These are phyloP conservation scores for Halictus quadricinctus DNA, from an alignment of 2,888 invertebrate genomes.

Conservation along the genomic window DNA sequence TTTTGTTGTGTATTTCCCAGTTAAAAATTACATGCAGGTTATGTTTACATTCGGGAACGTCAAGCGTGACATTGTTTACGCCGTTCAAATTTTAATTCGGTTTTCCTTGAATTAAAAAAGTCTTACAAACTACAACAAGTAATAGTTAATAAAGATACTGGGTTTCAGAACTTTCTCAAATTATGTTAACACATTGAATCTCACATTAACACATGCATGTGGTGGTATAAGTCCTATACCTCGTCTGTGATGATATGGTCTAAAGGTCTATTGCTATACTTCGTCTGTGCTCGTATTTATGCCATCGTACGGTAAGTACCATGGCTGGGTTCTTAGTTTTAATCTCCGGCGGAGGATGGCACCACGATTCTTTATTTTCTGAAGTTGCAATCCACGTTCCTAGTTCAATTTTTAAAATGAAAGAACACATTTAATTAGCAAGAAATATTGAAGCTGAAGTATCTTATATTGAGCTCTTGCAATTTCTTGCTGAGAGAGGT, in stretches of 20 bases:
- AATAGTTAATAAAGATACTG: too few species aligned
- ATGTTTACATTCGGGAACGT: slow-evolving; percentile 34
- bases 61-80: slow-evolving; percentile 31
- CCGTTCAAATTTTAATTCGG: background rate
- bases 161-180: too few species aligned
- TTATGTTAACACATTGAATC: too few species aligned
- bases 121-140: too few species aligned
- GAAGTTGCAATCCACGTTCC: background rate
- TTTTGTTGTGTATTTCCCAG: background rate
- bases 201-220: too few species aligned
- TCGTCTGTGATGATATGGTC: too few species aligned
- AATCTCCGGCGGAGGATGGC: background rate
- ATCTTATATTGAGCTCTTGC: background rate
- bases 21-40: slow-evolving; percentile 32
- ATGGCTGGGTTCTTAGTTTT: background rate
- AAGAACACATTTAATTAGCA: background rate
- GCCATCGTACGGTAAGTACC: too few species aligned
- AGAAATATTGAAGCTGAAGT: background rate
- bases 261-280: too few species aligned
- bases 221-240: too few species aligned
- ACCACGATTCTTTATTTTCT: background rate
- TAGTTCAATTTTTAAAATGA: background rate
- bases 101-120: too few species aligned
- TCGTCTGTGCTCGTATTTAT: too few species aligned
- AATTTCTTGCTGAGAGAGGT: background rate